Evolutionary conservation across 1,140 invertebrate species (phyloP), one percentile per base, ranked within the genome.

Genomic region (Cheumatopsyche charites): DNA sequence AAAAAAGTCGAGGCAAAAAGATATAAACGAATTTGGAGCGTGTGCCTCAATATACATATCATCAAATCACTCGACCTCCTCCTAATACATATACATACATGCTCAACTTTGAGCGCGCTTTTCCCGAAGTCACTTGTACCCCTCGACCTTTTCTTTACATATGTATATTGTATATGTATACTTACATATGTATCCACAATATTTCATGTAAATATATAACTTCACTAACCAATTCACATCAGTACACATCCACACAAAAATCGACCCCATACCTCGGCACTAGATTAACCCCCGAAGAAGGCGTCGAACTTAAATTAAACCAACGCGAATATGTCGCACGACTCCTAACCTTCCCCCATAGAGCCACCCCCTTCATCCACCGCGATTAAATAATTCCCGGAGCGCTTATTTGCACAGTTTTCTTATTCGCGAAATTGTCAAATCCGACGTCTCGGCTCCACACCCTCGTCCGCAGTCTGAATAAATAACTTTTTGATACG

Each of bases 401-500:
- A 3, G 55, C 55, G 55, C 55, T 58, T 58, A 58, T 58, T 58
- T 58, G 23, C 55, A 58, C 55, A 26, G 55, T 58, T 58, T 58
- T 58, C 55, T 58, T 13, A 12, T 25, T 9, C 11, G 55, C 2
- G 55, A 58, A 58, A 58, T 58, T 26, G 55, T 58, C 55, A 25
- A 26, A 58, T 58, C 23, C 55, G 21, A 26, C 55, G 17, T 11
- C 21, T n/a, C 17, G 23, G 23, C 2, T 23, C 55, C 21, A 12
- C 7, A 15, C 45, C 4, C 17, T 19, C 49, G n/a, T 19, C 19
- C 49, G 41, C 5, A 42, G 7, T 7, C 55, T 58, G 55, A 58
- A 58, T 58, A 58, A 58, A 58, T 58, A 58, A 58, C 55, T 58
- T 58, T 58, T 58, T 58, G 55, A 58, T 58, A 58, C 55, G 21